Evolutionary conservation across 2,113 vertebrate species (phyloP).

Genomic region (Hyla sarda): DNA sequence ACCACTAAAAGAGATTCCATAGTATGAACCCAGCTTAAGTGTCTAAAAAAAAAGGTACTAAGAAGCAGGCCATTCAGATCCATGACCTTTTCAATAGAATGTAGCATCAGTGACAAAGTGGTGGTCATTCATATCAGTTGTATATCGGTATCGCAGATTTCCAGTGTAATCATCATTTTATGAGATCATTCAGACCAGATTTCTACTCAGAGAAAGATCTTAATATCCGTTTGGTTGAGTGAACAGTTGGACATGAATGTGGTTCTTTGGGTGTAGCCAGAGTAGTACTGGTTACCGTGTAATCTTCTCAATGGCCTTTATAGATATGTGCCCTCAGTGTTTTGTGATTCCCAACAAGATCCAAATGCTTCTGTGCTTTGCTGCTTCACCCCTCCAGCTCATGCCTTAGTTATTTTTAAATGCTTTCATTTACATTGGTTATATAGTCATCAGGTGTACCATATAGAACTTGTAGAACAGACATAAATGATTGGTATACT

Average conservation of each 20-base stretch:
- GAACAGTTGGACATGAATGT: background rate
- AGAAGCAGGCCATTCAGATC: too few species aligned
- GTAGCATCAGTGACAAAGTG: too few species aligned
- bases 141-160: too few species aligned
- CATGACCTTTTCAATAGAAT: too few species aligned
- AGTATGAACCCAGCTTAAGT: too few species aligned
- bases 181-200: background rate
- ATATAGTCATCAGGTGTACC: background rate
- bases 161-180: background rate
- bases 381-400: slow-evolving; percentile 35
- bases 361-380: slow-evolving; percentile 28
- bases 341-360: background rate
- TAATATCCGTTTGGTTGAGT: too few species aligned
- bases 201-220: background rate
- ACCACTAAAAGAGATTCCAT: too few species aligned
- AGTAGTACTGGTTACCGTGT: too few species aligned
- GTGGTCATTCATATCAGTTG: background rate
- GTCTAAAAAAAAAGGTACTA: too few species aligned
- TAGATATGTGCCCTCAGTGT: background rate
- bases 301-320: too few species aligned
- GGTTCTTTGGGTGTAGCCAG: too few species aligned
- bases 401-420: background rate
- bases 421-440: background rate
- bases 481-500: background rate
- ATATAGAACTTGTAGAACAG: background rate